Evolutionary conservation across 2,113 vertebrate genomes (phyloP).

Genomic region (Prionailurus bengalensis): DNA sequence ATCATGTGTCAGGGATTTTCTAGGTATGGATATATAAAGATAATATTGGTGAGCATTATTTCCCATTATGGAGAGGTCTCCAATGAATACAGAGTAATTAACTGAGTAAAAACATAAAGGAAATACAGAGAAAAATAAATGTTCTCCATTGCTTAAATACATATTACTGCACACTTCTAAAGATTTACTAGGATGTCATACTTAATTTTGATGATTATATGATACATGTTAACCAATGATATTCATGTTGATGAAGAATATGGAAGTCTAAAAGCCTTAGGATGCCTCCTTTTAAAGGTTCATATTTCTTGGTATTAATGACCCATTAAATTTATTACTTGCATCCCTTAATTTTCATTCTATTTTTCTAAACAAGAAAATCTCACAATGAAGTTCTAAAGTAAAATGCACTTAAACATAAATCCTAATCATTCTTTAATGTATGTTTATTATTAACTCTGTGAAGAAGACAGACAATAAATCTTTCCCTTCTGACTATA

Average conservation of each 20-base stretch:
- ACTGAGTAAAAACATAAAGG: neutral
- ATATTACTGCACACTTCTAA: neutral
- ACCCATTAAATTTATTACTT: neutral
- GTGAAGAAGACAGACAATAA: neutral
- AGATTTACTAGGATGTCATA: neutral
- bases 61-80: neutral
- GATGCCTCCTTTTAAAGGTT: neutral
- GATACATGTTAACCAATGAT: neutral
- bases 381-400: constrained; percentile 5
- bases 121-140: neutral
- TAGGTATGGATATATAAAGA: neutral
- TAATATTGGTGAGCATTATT: neutral
- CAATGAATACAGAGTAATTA: neutral
- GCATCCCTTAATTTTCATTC: neutral
- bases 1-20: neutral
- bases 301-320: constrained; percentile 3
- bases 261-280: neutral
- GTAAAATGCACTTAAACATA: constrained; percentile 7
- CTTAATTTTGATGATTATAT: neutral
- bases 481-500: neutral
- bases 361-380: neutral
- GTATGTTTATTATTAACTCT: neutral
- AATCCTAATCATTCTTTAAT: neutral
- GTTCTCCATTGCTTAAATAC: constrained; percentile 13
- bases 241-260: neutral